Conservation (phyloP, 1,140 invertebrate genomes). For the Conopomorpha cramerella region DNA sequence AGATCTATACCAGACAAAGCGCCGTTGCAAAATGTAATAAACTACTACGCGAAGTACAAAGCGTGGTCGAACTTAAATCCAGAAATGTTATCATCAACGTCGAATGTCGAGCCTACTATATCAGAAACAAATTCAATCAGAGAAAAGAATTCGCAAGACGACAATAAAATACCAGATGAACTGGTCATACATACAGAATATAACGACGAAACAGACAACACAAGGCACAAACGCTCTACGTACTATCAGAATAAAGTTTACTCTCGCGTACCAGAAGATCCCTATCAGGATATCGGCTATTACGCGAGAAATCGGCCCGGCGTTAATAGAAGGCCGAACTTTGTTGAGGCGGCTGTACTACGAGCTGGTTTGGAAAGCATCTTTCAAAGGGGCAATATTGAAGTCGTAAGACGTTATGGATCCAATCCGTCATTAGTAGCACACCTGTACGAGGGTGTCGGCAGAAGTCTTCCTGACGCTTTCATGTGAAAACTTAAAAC, state of each 20-base stretch:
- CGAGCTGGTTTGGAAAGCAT: conserved; percentile 8
- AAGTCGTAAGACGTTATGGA: conserved; percentile 12
- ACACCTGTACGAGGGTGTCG: conserved; percentile 8
- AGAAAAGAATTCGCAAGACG: background rate
- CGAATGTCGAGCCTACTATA: too few relatives aligned
- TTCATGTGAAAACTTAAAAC: too few relatives aligned
- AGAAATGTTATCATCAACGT: too few relatives aligned
- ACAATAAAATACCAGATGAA: conserved; percentile 5
- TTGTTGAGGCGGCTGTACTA: conserved; percentile 12
- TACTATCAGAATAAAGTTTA: conserved; percentile 1
- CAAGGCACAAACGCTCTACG: conserved; percentile 4
- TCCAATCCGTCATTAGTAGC: conserved; percentile 12
- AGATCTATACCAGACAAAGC: conserved; percentile 12
- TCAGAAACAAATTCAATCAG: too few relatives aligned
- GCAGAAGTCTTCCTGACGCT: background rate
- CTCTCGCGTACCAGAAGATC: conserved; percentile 12
- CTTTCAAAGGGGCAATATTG: conserved; percentile 16
- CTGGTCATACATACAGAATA: too few relatives aligned
- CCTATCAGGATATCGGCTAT: conserved; percentile 22
- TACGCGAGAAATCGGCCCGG: conserved; percentile 22
- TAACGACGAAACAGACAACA: too few relatives aligned
- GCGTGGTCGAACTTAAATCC: conserved; percentile 21
- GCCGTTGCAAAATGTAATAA: conserved; percentile 19
- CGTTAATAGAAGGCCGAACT: conserved; percentile 7
- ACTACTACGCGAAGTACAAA: conserved; percentile 35